phyloP scores from a whole-genome alignment of 1,140 invertebrate species.

The Panagrolaimus sp. region DNA sequence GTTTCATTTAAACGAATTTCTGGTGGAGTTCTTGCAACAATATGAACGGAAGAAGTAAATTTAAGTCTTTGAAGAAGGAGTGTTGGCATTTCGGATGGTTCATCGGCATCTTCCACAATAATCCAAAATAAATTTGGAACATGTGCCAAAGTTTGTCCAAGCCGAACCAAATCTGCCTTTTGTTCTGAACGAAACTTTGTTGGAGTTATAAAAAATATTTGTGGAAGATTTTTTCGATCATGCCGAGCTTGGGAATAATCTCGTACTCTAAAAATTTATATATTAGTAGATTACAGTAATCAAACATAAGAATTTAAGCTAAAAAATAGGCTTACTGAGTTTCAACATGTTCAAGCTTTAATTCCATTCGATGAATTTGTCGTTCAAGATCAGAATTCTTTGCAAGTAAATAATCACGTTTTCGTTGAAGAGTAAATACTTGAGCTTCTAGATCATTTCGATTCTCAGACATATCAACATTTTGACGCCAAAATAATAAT shows the following conservation, averaged over 20 bases:
- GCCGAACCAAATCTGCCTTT: slow-evolving; percentile 84
- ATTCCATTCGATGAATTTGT: slow-evolving; percentile 40
- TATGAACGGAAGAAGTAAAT: slow-evolving; percentile 70
- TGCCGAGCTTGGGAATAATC: slow-evolving; percentile 34
- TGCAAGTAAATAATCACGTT: slow-evolving; percentile 25
- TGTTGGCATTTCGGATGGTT: slow-evolving; percentile 67
- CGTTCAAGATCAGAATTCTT: slow-evolving; percentile 44
- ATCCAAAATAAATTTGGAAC: slow-evolving; percentile 55
- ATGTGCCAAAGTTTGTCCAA: slow-evolving; percentile 79
- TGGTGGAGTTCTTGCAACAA: slow-evolving; percentile 73
- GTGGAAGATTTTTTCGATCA: slow-evolving; percentile 32
- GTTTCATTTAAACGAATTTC: slow-evolving; percentile 68
- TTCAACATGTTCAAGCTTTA: slow-evolving; percentile 38
- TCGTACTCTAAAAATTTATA: slow-evolving; percentile 37
- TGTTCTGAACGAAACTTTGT: slow-evolving; percentile 82
- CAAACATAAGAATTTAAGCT: slow-evolving; percentile 8
- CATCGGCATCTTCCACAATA: slow-evolving; percentile 52
- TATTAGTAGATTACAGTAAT: too few relatives aligned
- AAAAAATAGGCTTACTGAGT: slow-evolving; percentile 36
- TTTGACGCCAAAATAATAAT: slow-evolving; percentile 23
- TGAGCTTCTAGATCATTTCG: slow-evolving; percentile 26
- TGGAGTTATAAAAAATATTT: slow-evolving; percentile 73
- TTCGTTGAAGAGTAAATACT: slow-evolving; percentile 27
- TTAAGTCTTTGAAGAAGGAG: slow-evolving; percentile 73
- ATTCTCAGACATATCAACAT: slow-evolving; percentile 25